Evolutionary conservation across 2,888 invertebrate genomes (phyloP).

Genomic region (Bellardia pandia): DNA sequence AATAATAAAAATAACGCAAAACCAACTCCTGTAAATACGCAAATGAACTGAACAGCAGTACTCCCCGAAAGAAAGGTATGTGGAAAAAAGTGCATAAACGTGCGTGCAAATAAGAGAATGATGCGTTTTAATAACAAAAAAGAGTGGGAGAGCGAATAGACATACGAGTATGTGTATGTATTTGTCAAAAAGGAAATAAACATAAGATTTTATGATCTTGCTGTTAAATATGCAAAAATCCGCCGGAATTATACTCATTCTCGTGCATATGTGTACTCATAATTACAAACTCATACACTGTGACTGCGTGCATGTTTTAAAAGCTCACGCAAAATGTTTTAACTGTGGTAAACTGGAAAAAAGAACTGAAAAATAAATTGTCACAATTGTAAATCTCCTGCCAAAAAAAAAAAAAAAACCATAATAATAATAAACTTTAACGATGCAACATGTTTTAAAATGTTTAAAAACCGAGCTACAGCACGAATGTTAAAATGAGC

Average conservation of each 20-base stretch:
- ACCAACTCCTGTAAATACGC: slow-evolving; percentile 37
- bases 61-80: slow-evolving; percentile 18
- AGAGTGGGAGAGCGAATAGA: not conserved
- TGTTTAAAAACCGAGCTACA: slow-evolving; percentile 27
- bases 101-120: slow-evolving; percentile 58
- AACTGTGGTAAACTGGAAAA: slow-evolving; percentile 60
- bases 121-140: slow-evolving; percentile 59
- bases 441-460: slow-evolving; percentile 77
- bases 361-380: slow-evolving; percentile 62
- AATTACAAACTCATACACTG: slow-evolving; percentile 29
- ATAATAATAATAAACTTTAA: slow-evolving; percentile 84
- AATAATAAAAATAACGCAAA: slow-evolving; percentile 64
- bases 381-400: slow-evolving; percentile 76
- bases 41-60: slow-evolving; percentile 50
- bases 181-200: slow-evolving; percentile 73
- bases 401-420: slow-evolving; percentile 70
- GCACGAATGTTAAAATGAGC: not conserved
- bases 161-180: slow-evolving; percentile 10
- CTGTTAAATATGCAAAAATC: slow-evolving; percentile 73
- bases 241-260: slow-evolving; percentile 69
- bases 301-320: slow-evolving; percentile 56
- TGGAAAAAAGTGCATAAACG: slow-evolving; percentile 63
- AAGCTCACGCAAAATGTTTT: slow-evolving; percentile 64
- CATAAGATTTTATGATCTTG: slow-evolving; percentile 76
- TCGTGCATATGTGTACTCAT: slow-evolving; percentile 36